Conservation (phyloP, 2,113 vertebrate genomes). For the Cranoglanis bouderius region DNA sequence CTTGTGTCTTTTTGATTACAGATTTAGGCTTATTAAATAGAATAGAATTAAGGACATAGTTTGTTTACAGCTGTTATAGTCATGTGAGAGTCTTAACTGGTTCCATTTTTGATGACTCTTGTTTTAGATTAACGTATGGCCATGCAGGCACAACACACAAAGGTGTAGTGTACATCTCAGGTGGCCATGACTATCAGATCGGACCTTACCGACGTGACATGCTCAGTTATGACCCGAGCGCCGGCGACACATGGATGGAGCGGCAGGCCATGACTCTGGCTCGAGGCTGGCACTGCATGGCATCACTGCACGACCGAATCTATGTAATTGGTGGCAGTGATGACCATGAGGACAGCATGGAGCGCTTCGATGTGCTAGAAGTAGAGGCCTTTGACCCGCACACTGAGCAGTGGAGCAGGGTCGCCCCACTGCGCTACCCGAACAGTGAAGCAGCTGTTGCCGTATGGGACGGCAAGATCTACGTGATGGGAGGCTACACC, state of each 20-base stretch:
- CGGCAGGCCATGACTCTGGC: constrained; percentile 84
- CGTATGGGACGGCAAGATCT: constrained; percentile 83
- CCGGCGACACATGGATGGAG: constrained; percentile 81
- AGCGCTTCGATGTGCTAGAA: constrained; percentile 88
- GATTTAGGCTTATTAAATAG: neutral
- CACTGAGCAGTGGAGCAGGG: constrained; percentile 85
- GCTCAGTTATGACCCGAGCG: constrained; percentile 83
- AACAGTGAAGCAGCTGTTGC: constrained; percentile 92
- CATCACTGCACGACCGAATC: constrained; percentile 82
- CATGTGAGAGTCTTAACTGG: neutral
- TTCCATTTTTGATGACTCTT: neutral
- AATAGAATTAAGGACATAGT: neutral
- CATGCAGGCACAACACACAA: constrained; percentile 87
- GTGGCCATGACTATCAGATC: constrained; percentile 92
- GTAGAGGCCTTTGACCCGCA: constrained; percentile 89
- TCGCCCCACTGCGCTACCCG: constrained; percentile 82
- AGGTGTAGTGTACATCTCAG: constrained; percentile 88
- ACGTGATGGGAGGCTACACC: constrained; percentile 93
- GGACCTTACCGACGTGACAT: constrained; percentile 89
- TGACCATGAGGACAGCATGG: constrained; percentile 86
- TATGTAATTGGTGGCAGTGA: constrained; percentile 91
- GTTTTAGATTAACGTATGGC: constrained; percentile 85
- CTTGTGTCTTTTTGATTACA: neutral
- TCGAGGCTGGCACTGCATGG: constrained; percentile 96
- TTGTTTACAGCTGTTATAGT: neutral